These are phyloP conservation scores for Catocala sponsa DNA, from an alignment of 2,888 invertebrate species.

Conservation along the genomic window DNA sequence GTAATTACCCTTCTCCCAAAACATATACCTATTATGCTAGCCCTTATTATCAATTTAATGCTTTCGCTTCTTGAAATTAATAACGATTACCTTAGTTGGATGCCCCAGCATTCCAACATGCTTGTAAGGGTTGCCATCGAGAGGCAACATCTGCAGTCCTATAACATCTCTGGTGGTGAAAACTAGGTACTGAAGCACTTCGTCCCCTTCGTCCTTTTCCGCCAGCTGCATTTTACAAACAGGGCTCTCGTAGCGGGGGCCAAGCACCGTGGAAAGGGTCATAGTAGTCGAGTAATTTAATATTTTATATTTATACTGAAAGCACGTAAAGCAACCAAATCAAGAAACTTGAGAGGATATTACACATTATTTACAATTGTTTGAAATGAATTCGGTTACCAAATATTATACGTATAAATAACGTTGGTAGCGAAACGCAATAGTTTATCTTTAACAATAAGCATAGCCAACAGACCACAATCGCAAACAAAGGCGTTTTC, in stretches of 20 bases:
- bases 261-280: conserved; percentile 90
- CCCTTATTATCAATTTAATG: too few relatives aligned
- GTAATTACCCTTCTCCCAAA: too few relatives aligned
- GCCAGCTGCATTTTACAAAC: conserved; percentile 81
- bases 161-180: conserved; percentile 90
- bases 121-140: conserved; percentile 93
- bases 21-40: too few relatives aligned
- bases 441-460: too few relatives aligned
- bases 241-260: conserved; percentile 90
- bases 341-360: too few relatives aligned
- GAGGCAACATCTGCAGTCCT: conserved; percentile 90
- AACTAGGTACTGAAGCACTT: conserved; percentile 82
- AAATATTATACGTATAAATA: too few relatives aligned
- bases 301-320: conserved; percentile 91
- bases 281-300: conserved; percentile 89
- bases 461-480: too few relatives aligned
- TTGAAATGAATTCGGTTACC: too few relatives aligned
- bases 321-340: not conserved
- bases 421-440: too few relatives aligned
- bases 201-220: conserved; percentile 55
- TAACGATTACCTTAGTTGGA: conserved; percentile 86
- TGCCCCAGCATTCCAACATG: conserved; percentile 90
- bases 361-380: too few relatives aligned
- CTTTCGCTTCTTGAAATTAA: too few relatives aligned
- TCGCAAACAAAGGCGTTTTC: too few relatives aligned